phyloP scores from a whole-genome alignment of 1,140 invertebrate genomes.

The Himalopsyche phryganea region DNA sequence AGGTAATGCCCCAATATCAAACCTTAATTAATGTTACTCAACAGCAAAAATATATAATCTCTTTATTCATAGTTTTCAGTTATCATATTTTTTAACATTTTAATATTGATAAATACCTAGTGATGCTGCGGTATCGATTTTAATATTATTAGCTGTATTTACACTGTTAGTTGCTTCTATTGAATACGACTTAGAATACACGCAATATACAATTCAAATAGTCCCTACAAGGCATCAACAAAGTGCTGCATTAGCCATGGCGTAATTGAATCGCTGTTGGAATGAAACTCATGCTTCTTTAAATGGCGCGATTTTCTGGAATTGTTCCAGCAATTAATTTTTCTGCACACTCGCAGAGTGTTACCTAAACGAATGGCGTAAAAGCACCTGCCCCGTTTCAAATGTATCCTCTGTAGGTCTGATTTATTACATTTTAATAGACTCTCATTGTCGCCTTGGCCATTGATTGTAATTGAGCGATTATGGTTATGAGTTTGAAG shows the following conservation, averaged over 20 bases:
- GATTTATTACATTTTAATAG: slow-evolving; percentile 28
- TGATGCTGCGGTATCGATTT: slow-evolving; percentile 7
- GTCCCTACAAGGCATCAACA: slow-evolving; percentile 33
- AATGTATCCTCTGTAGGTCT: slow-evolving; percentile 20
- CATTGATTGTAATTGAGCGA: slow-evolving; percentile 10
- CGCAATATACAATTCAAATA: slow-evolving; percentile 12
- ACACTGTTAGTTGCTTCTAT: background rate
- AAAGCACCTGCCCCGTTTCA: slow-evolving; percentile 28
- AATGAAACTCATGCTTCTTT: slow-evolving; percentile 22
- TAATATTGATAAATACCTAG: slow-evolving; percentile 23
- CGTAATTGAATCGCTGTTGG: slow-evolving; percentile 21
- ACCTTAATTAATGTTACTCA: background rate
- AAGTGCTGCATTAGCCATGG: slow-evolving; percentile 32
- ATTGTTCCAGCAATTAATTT: slow-evolving; percentile 22
- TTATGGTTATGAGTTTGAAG: background rate
- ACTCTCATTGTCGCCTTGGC: slow-evolving; percentile 15
- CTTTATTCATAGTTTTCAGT: slow-evolving; percentile 21
- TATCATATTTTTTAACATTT: slow-evolving; percentile 12
- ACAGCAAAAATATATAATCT: slow-evolving; percentile 22
- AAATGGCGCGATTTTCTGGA: slow-evolving; percentile 23
- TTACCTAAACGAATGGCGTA: slow-evolving; percentile 29
- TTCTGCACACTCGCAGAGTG: slow-evolving; percentile 27
- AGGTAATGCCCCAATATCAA: too few species aligned
- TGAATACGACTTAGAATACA: background rate
- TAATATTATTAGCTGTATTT: background rate